Percentiles rank a stretch among this genome's conserved stretches.
Conservation (phyloP, 2,113 vertebrate genomes). For the Tetraodon nigroviridis region DNA sequence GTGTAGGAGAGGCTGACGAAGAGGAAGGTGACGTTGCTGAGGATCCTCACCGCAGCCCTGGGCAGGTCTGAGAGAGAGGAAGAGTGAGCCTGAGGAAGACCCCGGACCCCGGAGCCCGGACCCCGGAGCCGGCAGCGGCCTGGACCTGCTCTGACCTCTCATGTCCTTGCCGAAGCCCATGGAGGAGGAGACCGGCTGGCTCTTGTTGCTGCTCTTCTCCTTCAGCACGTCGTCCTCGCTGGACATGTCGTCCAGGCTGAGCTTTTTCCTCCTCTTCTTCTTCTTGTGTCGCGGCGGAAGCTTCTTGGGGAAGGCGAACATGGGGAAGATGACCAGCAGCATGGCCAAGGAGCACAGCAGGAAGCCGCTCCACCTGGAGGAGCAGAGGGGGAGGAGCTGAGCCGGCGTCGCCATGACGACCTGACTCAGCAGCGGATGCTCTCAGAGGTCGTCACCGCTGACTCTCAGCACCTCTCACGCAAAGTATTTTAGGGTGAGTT, state of each 20-base stretch:
- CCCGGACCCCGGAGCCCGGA: too few relatives aligned
- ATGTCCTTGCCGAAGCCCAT: constrained; percentile 94
- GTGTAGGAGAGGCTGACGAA: constrained; percentile 99
- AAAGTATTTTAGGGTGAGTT: too few relatives aligned
- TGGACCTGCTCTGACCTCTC: constrained; percentile 74
- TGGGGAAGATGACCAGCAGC: constrained; percentile 97
- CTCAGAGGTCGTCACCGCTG: too few relatives aligned
- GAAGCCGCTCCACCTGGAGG: constrained; percentile 95
- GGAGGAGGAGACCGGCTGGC: constrained; percentile 81
- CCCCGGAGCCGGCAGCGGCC: too few relatives aligned
- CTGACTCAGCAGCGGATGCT: too few relatives aligned
- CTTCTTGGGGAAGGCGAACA: constrained; percentile 99
- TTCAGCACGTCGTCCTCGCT: constrained; percentile 89
- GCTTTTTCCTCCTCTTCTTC: constrained; percentile 88
- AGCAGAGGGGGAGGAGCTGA: neutral
- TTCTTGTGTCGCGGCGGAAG: constrained; percentile 95
- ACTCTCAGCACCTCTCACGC: too few relatives aligned
- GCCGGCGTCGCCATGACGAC: too few relatives aligned
- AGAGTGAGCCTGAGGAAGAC: neutral
- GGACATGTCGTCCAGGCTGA: constrained; percentile 76
- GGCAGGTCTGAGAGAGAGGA: constrained; percentile 82
- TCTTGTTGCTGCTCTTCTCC: constrained; percentile 83
- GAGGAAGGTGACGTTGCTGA: constrained; percentile 98
- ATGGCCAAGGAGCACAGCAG: constrained; percentile 94
- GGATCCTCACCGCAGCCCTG: constrained; percentile 93